Evolutionary conservation across 2,113 vertebrate species (phyloP), one percentile per base, ranked within the genome.

Genomic region (Oreocharis arfaki): DNA sequence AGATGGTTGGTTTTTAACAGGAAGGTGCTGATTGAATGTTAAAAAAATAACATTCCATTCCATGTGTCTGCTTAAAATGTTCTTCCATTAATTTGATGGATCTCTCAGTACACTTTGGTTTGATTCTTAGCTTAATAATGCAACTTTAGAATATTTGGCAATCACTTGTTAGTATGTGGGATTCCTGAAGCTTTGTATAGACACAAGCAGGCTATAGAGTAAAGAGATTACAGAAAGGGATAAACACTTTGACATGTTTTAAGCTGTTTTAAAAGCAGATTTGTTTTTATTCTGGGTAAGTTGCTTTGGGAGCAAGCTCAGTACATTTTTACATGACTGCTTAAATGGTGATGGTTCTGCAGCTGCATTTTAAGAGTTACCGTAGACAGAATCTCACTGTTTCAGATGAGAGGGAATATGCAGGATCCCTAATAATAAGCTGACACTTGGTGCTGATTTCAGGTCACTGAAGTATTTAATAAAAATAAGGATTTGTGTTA

Each of bases 201-300:
- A 50, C 41, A 33, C 63, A 83, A 77, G 68, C 55, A 76, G 75
- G 33, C 70, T 92, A 11, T 7, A 59, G 59, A 88, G 42, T 69
- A 84, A 92, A 86, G 70, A 81, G 85, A 95, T 94, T 73, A 95
- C 73, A 94, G 89, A 79, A 89, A 87, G 73, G 55, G 64, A 92
- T 92, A 93, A 92, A 95, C 55, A 87, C 59, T 86, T 93, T 7
- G 59, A 65, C 52, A 53, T 85, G 61, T 90, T 96, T 87, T 95
- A 96, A 95, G 94, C 89, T 50, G 79, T 81, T 92, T 42, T 55
- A 68, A 97, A 96, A 92, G 86, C 83, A 84, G 90, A 91, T 97
- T 92, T 91, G 53, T 26, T 88, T 94, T 97, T 96, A 84, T 96
- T 95, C 94, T 87, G 84, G 52, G 12, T 91, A 84, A 76, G 93